Evolutionary conservation across 2,888 invertebrate species (phyloP), one percentile per base, ranked within the genome.

Genomic region (Portevinia maculata): DNA sequence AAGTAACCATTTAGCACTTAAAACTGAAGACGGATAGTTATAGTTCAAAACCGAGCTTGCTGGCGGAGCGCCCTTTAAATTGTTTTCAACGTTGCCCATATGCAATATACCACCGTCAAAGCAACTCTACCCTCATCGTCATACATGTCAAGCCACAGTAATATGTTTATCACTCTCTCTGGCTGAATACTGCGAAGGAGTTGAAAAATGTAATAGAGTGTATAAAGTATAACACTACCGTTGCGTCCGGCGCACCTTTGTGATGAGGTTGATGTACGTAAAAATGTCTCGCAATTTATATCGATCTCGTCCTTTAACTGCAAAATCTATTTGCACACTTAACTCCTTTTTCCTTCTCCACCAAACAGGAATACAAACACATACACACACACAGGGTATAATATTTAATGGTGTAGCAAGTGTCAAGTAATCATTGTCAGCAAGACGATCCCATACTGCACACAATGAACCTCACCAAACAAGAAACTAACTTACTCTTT

Each of bases 371-470:
- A n/a, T n/a, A 48, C 48, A 67, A 11, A 30, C 37, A 50, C 19
- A 34, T n/a, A 44, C 8, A 37, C 30, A 41, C n/a, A n/a, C n/a
- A n/a, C n/a, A n/a, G n/a, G n/a, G n/a, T n/a, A n/a, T n/a, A 52
- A 65, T 34, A 44, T 69, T 65, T 70, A 70, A 75, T 75, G 59
- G 59, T 44, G 65, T 70, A 53, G 75, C 76, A 83, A 83, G 76
- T 83, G 71, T 78, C 83, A 83, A 76, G 71, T 67, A 76, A 73
- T 76, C 83, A 78, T 73, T 78, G 71, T 78, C 83, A 83, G 67
- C 71, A 37, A 60, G 62, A 67, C 53, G 65, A 64, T 60, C 59
- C 46, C 52, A 3, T 37, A 13, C 17, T 39, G 11, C 48, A 24
- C 37, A 44, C 2, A 24, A 44, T 64, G 64, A 37, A 24, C 65